Base-by-base conservation (phyloP, 2,113 vertebrate species). In the Ellobius talpinus region DNA sequence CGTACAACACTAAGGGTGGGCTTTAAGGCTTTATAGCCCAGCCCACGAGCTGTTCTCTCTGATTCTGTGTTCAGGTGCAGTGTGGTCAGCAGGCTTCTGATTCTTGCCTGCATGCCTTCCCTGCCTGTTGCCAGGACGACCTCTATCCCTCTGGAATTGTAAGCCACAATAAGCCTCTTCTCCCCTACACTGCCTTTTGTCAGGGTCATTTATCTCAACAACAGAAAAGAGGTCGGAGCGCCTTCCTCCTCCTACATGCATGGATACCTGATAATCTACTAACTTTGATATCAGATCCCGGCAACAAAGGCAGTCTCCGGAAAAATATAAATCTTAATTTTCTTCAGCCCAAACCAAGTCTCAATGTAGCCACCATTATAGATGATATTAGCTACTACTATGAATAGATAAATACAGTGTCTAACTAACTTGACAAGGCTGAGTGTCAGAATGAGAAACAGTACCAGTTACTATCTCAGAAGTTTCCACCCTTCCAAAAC, bases 391-490 rank as follows among this genome's bases (percentile, higher is more conserved):
- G 16, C 19, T 74, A 61, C 47, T 90, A 77, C 68, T 79, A 17
- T 82, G 23, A 42, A 70, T 88, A 36, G 95, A 47, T 42, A 85
- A 78, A 94, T 68, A 8, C 17, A 70, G 89, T 45, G 91, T 72
- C 58, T 82, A 63, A 94, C 4, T 84, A 87, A 47, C 19, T 65
- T 89, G 72, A 93, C 66, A 76, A 77, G 85, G n/a, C 12, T 88
- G 33, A 45, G 31, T 50, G 23, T 87, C 33, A 91, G 77, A 66
- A 84, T 7, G 42, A 95, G 76, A 92, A 79, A 47, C 36, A 61
- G 13, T 78, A 68, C 47, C 29, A 81, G 68, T 9, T 17, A 70
- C 55, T 42, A 3, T 55, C n/a, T 91, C 42, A 31, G 13, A 94
- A 90, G 86, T 79, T 70, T 90, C 50, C 66, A 39, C n/a, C 29